A percentile compares a stretch with the other conserved stretches of the same genome.
Evolutionary conservation across 2,113 vertebrate species (phyloP).

Genomic region (Myrmecobius fasciatus): DNA sequence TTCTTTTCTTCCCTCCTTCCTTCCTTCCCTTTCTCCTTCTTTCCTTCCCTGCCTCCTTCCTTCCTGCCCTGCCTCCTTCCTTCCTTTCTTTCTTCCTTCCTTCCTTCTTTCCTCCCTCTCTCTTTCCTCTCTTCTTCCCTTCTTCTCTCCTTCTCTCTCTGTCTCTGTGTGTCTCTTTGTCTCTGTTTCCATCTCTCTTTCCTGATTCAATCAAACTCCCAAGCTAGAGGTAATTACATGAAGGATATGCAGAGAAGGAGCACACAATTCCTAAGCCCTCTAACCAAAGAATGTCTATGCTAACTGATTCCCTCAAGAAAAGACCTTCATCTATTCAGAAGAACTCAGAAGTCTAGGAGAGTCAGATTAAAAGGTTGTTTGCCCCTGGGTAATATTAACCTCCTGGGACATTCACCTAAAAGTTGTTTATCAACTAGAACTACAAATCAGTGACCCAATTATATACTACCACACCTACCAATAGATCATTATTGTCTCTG

Average conservation of each 20-base stretch:
- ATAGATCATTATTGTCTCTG: neutral
- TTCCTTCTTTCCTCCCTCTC: no score
- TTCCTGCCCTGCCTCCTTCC: no score
- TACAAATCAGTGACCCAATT: slow-evolving; percentile 7
- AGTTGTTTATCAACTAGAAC: neutral
- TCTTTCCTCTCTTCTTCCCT: no score
- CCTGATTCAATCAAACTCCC: neutral
- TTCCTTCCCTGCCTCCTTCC: no score
- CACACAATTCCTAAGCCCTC: neutral
- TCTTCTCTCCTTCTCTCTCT: no score
- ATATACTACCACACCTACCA: neutral
- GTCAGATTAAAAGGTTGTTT: neutral
- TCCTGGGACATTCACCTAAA: neutral
- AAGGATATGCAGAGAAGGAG: neutral
- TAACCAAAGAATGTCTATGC: neutral
- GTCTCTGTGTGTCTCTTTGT: no score
- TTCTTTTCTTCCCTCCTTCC: no score
- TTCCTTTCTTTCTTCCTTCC: no score
- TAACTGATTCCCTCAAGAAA: neutral
- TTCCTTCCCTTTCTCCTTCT: no score
- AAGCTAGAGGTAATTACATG: neutral
- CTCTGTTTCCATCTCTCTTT: no score
- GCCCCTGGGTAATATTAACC: slow-evolving; percentile 7
- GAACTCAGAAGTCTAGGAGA: neutral
- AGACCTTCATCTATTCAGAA: neutral